Percentiles rank a stretch among this genome's conserved stretches.
Evolutionary conservation across 2,888 invertebrate species (phyloP).

Genomic region (Oscheius sp.): DNA sequence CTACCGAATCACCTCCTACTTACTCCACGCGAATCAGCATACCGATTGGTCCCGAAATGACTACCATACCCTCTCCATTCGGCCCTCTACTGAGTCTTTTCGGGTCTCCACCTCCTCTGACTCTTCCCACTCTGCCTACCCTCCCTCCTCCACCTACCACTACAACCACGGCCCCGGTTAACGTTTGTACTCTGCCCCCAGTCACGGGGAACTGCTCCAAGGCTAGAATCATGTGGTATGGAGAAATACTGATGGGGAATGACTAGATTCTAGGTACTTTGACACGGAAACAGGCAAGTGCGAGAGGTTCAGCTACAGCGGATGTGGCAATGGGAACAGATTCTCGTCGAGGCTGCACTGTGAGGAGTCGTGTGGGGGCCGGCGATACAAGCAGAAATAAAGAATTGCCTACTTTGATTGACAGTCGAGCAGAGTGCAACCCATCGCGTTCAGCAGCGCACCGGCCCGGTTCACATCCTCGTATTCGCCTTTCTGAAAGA

Average conservation of each 20-base stretch:
- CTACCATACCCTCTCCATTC: conserved; percentile 47
- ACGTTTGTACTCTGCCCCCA: conserved; percentile 54
- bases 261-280: conserved; percentile 49
- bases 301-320: conserved; percentile 60
- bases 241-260: neutral
- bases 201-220: conserved; percentile 57
- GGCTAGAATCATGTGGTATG: conserved; percentile 60
- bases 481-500: conserved; percentile 49
- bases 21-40: conserved; percentile 10
- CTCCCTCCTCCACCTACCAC: conserved; percentile 46
- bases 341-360: conserved; percentile 55
- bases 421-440: conserved; percentile 51
- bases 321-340: conserved; percentile 60
- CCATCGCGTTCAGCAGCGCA: conserved; percentile 51
- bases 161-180: conserved; percentile 23
- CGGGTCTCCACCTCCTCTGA: conserved; percentile 44
- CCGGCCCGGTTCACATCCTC: conserved; percentile 54
- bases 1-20: too few species aligned
- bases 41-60: conserved; percentile 15
- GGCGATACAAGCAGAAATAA: neutral
- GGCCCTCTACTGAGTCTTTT: conserved; percentile 51
- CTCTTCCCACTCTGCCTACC: conserved; percentile 47
- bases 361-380: conserved; percentile 47
- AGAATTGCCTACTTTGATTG: conserved; percentile 47
- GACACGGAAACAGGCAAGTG: conserved; percentile 54